Conservation (phyloP, 2,797 vertebrate genomes). For the Aulostomus chinensis region DNA sequence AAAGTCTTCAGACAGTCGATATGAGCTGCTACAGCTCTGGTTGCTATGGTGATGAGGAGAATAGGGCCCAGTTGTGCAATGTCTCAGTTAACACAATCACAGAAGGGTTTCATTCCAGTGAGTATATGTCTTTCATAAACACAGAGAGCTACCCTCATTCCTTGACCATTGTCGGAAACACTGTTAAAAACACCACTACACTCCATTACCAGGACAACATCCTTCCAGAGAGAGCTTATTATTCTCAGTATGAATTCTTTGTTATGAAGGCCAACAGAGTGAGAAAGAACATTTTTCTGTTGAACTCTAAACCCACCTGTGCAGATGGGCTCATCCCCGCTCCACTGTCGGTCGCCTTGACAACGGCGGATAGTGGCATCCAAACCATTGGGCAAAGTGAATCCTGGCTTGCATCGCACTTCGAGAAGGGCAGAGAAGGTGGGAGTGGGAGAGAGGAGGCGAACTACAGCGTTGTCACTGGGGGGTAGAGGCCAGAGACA, state of each 20-base stretch:
- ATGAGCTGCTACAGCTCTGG: slow-evolving; percentile 43
- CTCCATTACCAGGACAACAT: too few species aligned
- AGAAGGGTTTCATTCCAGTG: slow-evolving; percentile 49
- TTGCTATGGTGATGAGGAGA: slow-evolving; percentile 68
- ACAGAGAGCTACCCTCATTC: slow-evolving; percentile 4
- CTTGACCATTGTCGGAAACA: neutral
- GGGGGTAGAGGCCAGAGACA: slow-evolving; percentile 83
- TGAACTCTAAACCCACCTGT: slow-evolving; percentile 70
- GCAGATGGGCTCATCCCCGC: slow-evolving; percentile 80
- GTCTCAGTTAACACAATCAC: slow-evolving; percentile 51
- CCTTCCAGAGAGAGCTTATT: too few species aligned
- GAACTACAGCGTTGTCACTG: slow-evolving; percentile 55
- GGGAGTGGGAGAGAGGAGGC: slow-evolving; percentile 77
- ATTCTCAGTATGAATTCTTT: too few species aligned
- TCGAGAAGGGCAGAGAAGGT: slow-evolving; percentile 83
- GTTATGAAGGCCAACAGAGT: too few species aligned
- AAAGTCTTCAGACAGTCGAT: slow-evolving; percentile 34
- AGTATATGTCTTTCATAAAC: slow-evolving; percentile 20
- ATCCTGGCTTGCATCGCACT: slow-evolving; percentile 80
- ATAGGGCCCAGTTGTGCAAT: slow-evolving; percentile 61
- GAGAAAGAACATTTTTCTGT: neutral
- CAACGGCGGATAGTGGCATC: slow-evolving; percentile 80
- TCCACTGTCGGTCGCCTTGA: slow-evolving; percentile 87
- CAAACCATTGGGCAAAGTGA: slow-evolving; percentile 69
- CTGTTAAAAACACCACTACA: too few species aligned